Conservation (phyloP, 35 echinoderm and acorn worm genomes). For the Hemicentrotus pulcherrimus region DNA sequence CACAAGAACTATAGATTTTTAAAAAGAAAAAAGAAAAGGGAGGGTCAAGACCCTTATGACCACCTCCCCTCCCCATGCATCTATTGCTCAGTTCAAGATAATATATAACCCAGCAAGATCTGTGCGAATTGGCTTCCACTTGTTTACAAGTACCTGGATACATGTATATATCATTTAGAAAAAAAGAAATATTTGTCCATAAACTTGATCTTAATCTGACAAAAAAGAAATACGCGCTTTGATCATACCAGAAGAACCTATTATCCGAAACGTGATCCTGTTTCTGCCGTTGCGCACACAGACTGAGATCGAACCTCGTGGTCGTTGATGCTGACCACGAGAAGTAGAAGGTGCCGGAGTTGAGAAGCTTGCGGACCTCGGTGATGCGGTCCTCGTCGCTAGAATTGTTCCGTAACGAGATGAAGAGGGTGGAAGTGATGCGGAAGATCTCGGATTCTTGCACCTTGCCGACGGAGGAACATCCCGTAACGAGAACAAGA, state of each 20-base stretch:
- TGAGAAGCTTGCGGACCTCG: conserved; percentile 91
- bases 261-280: conserved; percentile 93
- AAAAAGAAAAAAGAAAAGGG: too few relatives aligned
- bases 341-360: conserved; percentile 98
- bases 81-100: too few relatives aligned
- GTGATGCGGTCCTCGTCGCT: conserved; percentile 84
- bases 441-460: conserved; percentile 78
- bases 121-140: too few relatives aligned
- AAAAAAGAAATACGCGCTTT: neutral
- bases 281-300: conserved; percentile 89
- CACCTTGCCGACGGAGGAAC: conserved; percentile 87
- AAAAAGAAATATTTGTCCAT: neutral
- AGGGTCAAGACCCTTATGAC: too few relatives aligned
- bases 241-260: conserved; percentile 93
- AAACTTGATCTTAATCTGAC: neutral
- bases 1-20: too few relatives aligned
- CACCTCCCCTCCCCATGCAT: too few relatives aligned
- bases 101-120: too few relatives aligned
- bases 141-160: too few relatives aligned
- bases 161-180: too few relatives aligned
- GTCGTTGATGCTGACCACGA: conserved; percentile 68
- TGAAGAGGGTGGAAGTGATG: conserved; percentile 88
- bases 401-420: conserved; percentile 78
- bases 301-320: conserved; percentile 76
- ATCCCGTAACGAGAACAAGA: conserved; percentile 87